A percentile compares a stretch with the other conserved stretches of the same genome.
phyloP scores from a whole-genome alignment of 1,140 invertebrate species.

The Phthorimaea operculella region DNA sequence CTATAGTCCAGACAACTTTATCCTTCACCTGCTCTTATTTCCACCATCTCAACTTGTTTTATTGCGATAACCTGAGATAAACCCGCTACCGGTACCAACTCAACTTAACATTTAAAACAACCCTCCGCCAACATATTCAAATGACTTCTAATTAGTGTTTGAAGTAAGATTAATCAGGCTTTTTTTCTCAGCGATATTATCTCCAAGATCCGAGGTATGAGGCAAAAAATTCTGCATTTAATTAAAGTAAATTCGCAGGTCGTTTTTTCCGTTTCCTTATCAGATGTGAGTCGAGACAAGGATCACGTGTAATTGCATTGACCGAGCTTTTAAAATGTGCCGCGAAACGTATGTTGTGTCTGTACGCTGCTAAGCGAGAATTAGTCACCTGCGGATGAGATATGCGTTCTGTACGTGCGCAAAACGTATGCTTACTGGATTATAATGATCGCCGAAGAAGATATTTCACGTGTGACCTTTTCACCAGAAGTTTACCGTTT shows the following conservation, averaged over 20 bases:
- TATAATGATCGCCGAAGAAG: too few species aligned
- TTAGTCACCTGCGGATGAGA: slow-evolving; percentile 12
- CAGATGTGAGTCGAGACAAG: slow-evolving; percentile 44
- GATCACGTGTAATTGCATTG: slow-evolving; percentile 53
- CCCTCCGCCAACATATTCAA: slow-evolving; percentile 4
- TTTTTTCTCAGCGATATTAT: slow-evolving; percentile 27
- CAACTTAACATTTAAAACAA: neutral
- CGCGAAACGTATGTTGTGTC: slow-evolving; percentile 27
- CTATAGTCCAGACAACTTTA: slow-evolving; percentile 19
- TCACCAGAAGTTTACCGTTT: too few species aligned
- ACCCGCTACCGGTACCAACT: neutral
- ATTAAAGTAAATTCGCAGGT: slow-evolving; percentile 43
- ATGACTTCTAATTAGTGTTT: slow-evolving; percentile 32
- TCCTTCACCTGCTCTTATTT: slow-evolving; percentile 31
- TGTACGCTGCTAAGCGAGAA: slow-evolving; percentile 10
- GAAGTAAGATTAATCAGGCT: slow-evolving; percentile 29
- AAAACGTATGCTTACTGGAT: too few species aligned
- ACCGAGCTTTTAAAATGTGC: slow-evolving; percentile 34
- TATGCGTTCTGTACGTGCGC: neutral
- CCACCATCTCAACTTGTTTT: slow-evolving; percentile 14
- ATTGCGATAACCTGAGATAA: slow-evolving; percentile 12
- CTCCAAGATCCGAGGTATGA: slow-evolving; percentile 23
- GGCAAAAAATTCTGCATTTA: slow-evolving; percentile 42
- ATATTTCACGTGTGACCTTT: too few species aligned
- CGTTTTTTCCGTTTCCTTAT: slow-evolving; percentile 48